These are phyloP conservation scores for Haliclona indistincta DNA, from an alignment of 37 sponge, comb jelly and placozoan species.

Conservation along the genomic window DNA sequence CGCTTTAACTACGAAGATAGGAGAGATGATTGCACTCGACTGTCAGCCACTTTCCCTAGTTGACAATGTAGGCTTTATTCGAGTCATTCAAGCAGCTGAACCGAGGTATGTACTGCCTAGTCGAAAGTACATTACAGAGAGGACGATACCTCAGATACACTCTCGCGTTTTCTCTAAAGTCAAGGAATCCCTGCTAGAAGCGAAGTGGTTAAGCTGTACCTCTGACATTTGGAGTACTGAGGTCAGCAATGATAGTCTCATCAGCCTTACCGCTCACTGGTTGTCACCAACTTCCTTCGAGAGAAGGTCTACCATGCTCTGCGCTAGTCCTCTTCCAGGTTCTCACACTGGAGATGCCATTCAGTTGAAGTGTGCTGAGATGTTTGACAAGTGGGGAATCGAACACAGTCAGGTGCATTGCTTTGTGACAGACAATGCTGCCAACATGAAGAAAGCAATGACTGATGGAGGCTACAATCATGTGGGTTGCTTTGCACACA, in stretches of 20 bases:
- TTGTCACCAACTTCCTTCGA: too few species aligned
- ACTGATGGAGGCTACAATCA: conserved; percentile 3
- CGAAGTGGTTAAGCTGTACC: conserved; percentile 32
- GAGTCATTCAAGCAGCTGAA: conserved; percentile 10
- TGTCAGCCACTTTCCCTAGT: conserved; percentile 41
- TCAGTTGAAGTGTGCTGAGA: conserved; percentile 5
- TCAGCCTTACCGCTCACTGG: too few species aligned
- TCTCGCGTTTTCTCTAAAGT: conserved; percentile 7
- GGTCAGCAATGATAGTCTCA: conserved; percentile 11
- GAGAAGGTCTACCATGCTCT: conserved; percentile 26
- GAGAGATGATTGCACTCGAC: conserved; percentile 50
- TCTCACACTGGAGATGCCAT: conserved; percentile 48
- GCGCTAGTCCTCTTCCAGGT: conserved; percentile 22
- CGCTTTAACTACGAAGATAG: conserved; percentile 15
- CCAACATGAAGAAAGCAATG: conserved; percentile 49
- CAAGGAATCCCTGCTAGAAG: neutral
- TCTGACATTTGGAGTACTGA: conserved; percentile 41
- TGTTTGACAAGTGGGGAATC: conserved; percentile 42
- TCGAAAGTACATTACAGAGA: conserved; percentile 42
- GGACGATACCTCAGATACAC: conserved; percentile 6
- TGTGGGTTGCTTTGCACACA: conserved; percentile 52
- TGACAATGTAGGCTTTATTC: conserved; percentile 33
- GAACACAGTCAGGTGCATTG: conserved; percentile 11
- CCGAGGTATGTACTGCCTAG: conserved; percentile 42
- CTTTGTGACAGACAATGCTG: conserved; percentile 37